Conservation (phyloP, 2,113 vertebrate genomes). For the Urocitellus parryii region DNA sequence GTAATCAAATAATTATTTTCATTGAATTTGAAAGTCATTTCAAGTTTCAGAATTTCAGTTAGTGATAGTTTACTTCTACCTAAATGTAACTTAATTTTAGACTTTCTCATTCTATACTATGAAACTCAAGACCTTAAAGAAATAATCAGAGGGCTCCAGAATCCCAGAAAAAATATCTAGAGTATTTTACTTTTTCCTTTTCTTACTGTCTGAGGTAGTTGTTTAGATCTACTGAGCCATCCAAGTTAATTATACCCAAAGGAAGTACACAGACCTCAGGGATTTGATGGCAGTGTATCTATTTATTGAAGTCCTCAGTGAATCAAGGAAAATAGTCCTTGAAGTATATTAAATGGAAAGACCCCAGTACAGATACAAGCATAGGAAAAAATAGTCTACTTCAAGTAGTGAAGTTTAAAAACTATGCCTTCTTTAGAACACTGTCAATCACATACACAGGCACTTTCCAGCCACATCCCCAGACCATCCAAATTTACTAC, state of each 20-base stretch:
- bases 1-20: constrained; percentile 72
- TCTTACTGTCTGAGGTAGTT: constrained; percentile 69
- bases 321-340: constrained; percentile 64
- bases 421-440: neutral
- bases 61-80: constrained; percentile 50
- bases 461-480: neutral
- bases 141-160: constrained; percentile 64
- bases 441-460: neutral
- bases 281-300: constrained; percentile 68
- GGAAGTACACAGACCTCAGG: constrained; percentile 62
- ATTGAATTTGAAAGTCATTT: constrained; percentile 67
- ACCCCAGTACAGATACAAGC: constrained; percentile 1
- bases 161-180: constrained; percentile 62
- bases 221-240: constrained; percentile 76
- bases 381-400: constrained; percentile 26
- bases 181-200: neutral
- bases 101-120: constrained; percentile 52
- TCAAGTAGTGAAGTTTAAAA: constrained; percentile 3
- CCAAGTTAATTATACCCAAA: constrained; percentile 79
- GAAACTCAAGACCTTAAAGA: constrained; percentile 71
- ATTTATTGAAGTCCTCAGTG: constrained; percentile 79
- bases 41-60: constrained; percentile 62
- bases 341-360: constrained; percentile 63
- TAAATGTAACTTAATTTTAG: constrained; percentile 68
- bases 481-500: neutral